Evolutionary conservation across 1,140 invertebrate species (phyloP), one percentile per base, ranked within the genome.

Genomic region (Apis cerana): DNA sequence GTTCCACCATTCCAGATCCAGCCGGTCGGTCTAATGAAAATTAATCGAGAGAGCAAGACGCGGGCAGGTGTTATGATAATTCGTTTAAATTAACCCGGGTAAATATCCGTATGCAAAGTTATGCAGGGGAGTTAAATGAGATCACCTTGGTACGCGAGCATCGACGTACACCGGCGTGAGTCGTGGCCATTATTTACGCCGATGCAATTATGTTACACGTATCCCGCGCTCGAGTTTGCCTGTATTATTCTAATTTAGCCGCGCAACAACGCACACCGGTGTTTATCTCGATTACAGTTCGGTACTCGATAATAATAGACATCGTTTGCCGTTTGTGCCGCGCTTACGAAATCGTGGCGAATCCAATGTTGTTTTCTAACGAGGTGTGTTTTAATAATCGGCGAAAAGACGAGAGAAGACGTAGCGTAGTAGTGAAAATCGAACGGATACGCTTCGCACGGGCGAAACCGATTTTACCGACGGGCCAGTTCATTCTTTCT

Each of bases 31-130:
- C 56, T 72, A 76, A 71, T 69, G 72, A 61, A 61, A 75, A 80
- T 87, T 87, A 87, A 87, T 86, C 62, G 48, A 50, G 56, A 12
- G 61, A 21, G 48, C 48, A 19, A 12, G 0, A n/a, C 68, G 72
- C 82, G 61, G 33, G 85, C 85, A 84, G 85, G 85, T 86, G 81
- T 86, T 86, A 65, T 52, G 74, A 87, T 83, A 86, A 87, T 87
- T 84, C 81, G 56, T 70, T 80, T 64, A 61, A 84, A 87, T 86
- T 83, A 74, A 27, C 56, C 61, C 56, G 23, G 43, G 77, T 79
- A 50, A 58, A 62, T 23, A 70, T 75, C 59, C 71, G 23, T 69
- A 86, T 86, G 81, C 74, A 74, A 84, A 84, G 58, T 77, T 86
- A 80, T 69, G 81, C 71, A 52, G 52, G 4, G 17, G 72, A 52